These are phyloP conservation scores for Drosophila hydei DNA, from an alignment of 1,140 invertebrate species.

Conservation along the genomic window DNA sequence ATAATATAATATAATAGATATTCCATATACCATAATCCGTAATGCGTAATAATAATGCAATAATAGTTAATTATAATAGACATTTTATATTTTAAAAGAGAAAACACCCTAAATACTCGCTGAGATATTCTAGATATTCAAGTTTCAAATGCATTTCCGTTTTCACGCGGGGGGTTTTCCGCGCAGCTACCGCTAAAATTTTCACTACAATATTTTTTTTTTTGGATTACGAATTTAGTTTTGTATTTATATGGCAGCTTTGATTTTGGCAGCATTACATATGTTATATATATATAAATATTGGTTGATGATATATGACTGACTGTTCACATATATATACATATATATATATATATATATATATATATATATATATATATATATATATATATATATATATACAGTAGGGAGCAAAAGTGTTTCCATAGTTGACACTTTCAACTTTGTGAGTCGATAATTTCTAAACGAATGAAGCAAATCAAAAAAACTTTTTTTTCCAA, in stretches of 20 bases:
- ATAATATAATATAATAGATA: constrained; percentile 66
- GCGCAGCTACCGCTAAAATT: constrained; percentile 51
- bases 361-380: no score
- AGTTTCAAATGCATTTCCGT: constrained; percentile 10
- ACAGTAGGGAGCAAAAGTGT: no score
- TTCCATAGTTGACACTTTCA: no score
- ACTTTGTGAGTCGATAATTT: no score
- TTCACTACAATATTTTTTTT: constrained; percentile 43
- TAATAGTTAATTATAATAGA: constrained; percentile 64
- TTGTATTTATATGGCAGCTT: constrained; percentile 58
- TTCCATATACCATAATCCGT: constrained; percentile 59
- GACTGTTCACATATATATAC: constrained; percentile 40
- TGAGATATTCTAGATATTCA: constrained; percentile 11
- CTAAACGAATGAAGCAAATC: no score
- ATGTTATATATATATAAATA: constrained; percentile 38
- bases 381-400: no score
- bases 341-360: constrained; percentile 2
- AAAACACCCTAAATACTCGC: constrained; percentile 42
- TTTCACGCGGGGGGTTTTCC: not conserved
- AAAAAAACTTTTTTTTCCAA: no score
- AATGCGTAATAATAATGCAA: constrained; percentile 71
- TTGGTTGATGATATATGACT: constrained; percentile 31
- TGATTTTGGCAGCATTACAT: constrained; percentile 66
- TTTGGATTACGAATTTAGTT: constrained; percentile 31
- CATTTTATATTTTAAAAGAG: constrained; percentile 55